Percentiles rank a stretch among this genome's conserved stretches.
phyloP scores from a whole-genome alignment of 2,888 invertebrate species.

The Thalpophila matura region DNA sequence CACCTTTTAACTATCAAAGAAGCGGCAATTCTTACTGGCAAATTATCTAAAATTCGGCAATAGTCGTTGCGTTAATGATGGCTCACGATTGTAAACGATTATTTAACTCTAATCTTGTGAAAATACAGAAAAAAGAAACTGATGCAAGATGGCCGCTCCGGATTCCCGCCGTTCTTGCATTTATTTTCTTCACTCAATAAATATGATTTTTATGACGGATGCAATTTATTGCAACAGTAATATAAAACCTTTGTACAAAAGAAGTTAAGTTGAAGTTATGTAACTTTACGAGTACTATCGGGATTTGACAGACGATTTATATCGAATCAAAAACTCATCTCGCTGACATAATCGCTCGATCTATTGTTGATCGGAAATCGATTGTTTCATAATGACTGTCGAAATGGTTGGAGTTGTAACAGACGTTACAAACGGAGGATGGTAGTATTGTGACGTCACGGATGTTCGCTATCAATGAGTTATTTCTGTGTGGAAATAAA shows the following conservation, averaged over 20 bases:
- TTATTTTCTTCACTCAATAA: slow-evolving; percentile 9
- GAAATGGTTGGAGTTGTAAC: slow-evolving; percentile 64
- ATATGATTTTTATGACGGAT: slow-evolving; percentile 13
- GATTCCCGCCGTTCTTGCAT: slow-evolving; percentile 9
- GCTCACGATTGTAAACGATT: slow-evolving; percentile 55
- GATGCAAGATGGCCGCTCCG: slow-evolving; percentile 30
- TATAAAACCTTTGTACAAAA: slow-evolving; percentile 23
- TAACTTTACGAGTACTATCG: slow-evolving; percentile 24
- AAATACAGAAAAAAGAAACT: slow-evolving; percentile 46
- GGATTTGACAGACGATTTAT: slow-evolving; percentile 56
- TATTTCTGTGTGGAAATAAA: slow-evolving; percentile 7
- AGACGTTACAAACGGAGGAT: slow-evolving; percentile 58
- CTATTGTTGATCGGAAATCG: slow-evolving; percentile 67
- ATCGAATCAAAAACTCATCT: slow-evolving; percentile 68
- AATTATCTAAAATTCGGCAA: slow-evolving; percentile 36
- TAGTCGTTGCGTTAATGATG: slow-evolving; percentile 50
- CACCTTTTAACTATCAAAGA: slow-evolving; percentile 17
- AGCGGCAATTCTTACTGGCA: slow-evolving; percentile 21
- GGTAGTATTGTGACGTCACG: slow-evolving; percentile 57
- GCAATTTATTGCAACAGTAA: slow-evolving; percentile 6
- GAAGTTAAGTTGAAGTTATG: slow-evolving; percentile 41
- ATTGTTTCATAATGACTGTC: slow-evolving; percentile 71
- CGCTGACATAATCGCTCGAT: slow-evolving; percentile 71
- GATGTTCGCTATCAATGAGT: slow-evolving; percentile 15
- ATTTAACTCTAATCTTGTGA: slow-evolving; percentile 60